phyloP scores from a whole-genome alignment of 2,888 invertebrate species.

The Epistrophe eligans region DNA sequence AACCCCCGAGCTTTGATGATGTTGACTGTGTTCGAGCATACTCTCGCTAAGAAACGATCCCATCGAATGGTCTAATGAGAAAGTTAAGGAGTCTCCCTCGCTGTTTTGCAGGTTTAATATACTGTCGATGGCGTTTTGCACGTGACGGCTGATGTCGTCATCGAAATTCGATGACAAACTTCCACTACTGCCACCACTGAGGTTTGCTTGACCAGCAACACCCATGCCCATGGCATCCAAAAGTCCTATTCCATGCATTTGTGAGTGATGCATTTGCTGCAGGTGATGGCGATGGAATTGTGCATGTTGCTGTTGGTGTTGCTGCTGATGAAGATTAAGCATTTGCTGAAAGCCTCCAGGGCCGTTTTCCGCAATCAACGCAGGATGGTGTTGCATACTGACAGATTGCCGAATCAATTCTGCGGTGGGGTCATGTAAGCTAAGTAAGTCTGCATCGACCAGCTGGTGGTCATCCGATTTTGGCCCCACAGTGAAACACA shows the following conservation, averaged over 20 bases:
- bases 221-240: constrained; percentile 77
- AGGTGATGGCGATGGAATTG: constrained; percentile 66
- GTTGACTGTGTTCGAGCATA: constrained; percentile 81
- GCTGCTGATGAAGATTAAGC: constrained; percentile 79
- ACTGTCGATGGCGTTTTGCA: constrained; percentile 92
- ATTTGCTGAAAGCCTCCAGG: constrained; percentile 79
- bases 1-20: constrained; percentile 48
- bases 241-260: constrained; percentile 77
- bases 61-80: constrained; percentile 82
- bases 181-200: constrained; percentile 77
- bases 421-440: constrained; percentile 80
- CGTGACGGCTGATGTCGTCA: constrained; percentile 90
- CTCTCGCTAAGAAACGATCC: constrained; percentile 83
- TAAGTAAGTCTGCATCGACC: constrained; percentile 80
- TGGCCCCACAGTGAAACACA: constrained; percentile 79
- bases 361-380: constrained; percentile 58
- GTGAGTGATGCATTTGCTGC: constrained; percentile 78
- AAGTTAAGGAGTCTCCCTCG: constrained; percentile 84
- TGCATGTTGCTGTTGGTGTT: constrained; percentile 76
- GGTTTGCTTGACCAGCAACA: constrained; percentile 73
- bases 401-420: constrained; percentile 77
- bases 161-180: constrained; percentile 83
- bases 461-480: constrained; percentile 78
- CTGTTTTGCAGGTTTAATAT: constrained; percentile 88
- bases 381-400: constrained; percentile 55